A percentile compares a stretch with the other conserved stretches of the same genome.
These are phyloP conservation scores for Panurus biarmicus DNA, from an alignment of 2,113 vertebrate genomes.

Conservation along the genomic window DNA sequence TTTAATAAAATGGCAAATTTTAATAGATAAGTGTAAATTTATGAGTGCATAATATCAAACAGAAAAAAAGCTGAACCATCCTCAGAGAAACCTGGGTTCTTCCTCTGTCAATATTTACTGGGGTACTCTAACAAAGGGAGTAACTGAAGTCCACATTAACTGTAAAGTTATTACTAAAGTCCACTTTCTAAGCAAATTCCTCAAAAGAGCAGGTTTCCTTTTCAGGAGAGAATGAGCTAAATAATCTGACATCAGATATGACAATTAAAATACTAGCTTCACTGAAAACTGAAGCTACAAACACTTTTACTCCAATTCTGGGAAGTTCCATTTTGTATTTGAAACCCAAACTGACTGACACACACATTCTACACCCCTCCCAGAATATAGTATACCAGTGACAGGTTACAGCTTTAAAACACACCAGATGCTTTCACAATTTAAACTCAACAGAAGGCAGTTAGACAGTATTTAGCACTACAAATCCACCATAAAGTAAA, in stretches of 20 bases:
- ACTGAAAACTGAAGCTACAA: constrained; percentile 47
- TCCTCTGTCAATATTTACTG: constrained; percentile 13
- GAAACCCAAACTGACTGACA: neutral
- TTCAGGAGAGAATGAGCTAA: constrained; percentile 23
- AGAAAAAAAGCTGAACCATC: constrained; percentile 77
- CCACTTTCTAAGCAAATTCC: constrained; percentile 17
- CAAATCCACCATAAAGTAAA: constrained; percentile 31
- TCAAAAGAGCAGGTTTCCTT: constrained; percentile 10
- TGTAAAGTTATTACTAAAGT: constrained; percentile 8
- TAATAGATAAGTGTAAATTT: constrained; percentile 73
- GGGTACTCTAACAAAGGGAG: constrained; percentile 1
- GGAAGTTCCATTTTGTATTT: neutral
- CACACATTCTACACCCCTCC: constrained; percentile 34
- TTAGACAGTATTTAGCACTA: constrained; percentile 56
- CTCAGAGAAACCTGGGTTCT: constrained; percentile 74
- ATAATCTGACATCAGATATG: constrained; percentile 38
- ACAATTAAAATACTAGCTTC: constrained; percentile 37
- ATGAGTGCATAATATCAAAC: constrained; percentile 73
- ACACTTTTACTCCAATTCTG: neutral
- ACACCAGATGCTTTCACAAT: constrained; percentile 38
- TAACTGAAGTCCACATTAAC: constrained; percentile 16
- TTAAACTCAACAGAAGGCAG: constrained; percentile 65
- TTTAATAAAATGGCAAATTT: constrained; percentile 79
- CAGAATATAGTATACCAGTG: constrained; percentile 61
- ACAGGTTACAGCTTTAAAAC: constrained; percentile 59